Percentiles rank a stretch among this genome's conserved stretches.
Conservation (phyloP, 2,113 vertebrate genomes). For the Vimba vimba region DNA sequence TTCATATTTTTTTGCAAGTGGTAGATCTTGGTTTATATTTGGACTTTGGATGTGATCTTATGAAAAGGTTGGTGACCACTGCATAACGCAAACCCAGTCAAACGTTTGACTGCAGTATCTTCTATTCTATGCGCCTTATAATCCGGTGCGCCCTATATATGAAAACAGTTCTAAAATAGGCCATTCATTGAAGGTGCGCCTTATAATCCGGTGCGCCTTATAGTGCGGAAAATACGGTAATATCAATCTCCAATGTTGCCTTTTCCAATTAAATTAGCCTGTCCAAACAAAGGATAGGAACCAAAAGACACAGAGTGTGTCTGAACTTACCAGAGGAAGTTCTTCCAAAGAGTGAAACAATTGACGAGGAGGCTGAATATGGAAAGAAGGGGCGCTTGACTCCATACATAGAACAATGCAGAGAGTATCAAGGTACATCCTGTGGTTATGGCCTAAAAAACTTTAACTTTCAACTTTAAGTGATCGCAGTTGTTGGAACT, state of each 20-base stretch:
- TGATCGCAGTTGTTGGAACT: not conserved
- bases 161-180: no score
- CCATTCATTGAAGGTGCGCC: no score
- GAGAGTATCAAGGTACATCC: constrained; percentile 66
- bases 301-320: constrained; percentile 93
- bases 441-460: not conserved
- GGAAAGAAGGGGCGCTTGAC: constrained; percentile 72
- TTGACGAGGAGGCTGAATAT: constrained; percentile 62
- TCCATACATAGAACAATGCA: constrained; percentile 66
- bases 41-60: no score
- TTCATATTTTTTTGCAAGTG: no score
- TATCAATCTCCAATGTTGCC: not conserved
- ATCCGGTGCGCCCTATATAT: no score
- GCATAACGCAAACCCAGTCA: no score
- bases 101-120: no score
- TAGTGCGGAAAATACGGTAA: no score
- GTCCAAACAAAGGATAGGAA: constrained; percentile 91
- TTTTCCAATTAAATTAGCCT: constrained; percentile 68
- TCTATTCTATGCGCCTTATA: no score
- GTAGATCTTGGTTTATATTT: no score
- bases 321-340: constrained; percentile 91
- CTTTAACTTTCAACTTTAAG: not conserved
- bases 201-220: no score
- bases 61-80: no score
- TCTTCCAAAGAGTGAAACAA: constrained; percentile 84